Conservation (phyloP, 1,140 invertebrate genomes). For the Cotesia chilonis region DNA sequence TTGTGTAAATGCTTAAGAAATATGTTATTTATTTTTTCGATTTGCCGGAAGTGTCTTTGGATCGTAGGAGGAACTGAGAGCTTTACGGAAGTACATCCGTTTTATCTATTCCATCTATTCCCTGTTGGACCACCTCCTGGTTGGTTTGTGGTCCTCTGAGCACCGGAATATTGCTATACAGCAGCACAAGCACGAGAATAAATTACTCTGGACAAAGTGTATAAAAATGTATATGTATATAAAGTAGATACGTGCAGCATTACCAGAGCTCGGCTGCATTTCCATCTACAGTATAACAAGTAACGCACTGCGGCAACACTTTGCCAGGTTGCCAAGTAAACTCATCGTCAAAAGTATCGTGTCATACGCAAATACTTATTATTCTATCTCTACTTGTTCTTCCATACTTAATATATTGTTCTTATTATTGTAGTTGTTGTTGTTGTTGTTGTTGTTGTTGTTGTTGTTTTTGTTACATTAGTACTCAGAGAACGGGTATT, state of each 20-base stretch:
- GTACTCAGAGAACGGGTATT: too few species aligned
- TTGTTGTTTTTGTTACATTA: too few species aligned
- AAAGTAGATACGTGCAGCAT: too few species aligned
- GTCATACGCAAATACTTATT: conserved; percentile 12
- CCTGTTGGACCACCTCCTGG: neutral
- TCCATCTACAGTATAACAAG: neutral
- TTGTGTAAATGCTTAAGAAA: conserved; percentile 20
- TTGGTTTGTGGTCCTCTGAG: conserved; percentile 16
- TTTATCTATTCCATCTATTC: conserved; percentile 20
- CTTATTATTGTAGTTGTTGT: neutral
- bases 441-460: too few species aligned
- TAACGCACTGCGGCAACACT: conserved; percentile 55
- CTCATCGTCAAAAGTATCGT: conserved; percentile 16
- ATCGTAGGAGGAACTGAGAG: conserved; percentile 17
- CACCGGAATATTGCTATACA: conserved; percentile 12
- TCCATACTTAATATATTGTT: neutral
- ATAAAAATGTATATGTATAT: conserved; percentile 16
- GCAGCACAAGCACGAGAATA: conserved; percentile 42
- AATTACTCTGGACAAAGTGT: conserved; percentile 52
- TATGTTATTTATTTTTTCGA: conserved; percentile 29
- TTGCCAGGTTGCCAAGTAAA: conserved; percentile 51
- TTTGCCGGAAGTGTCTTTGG: conserved; percentile 25
- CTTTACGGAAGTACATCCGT: conserved; percentile 21
- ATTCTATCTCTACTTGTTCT: neutral
- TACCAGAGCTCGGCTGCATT: too few species aligned